phyloP scores from a whole-genome alignment of 2,113 vertebrate genomes.

The Gorsachius goisagi region DNA sequence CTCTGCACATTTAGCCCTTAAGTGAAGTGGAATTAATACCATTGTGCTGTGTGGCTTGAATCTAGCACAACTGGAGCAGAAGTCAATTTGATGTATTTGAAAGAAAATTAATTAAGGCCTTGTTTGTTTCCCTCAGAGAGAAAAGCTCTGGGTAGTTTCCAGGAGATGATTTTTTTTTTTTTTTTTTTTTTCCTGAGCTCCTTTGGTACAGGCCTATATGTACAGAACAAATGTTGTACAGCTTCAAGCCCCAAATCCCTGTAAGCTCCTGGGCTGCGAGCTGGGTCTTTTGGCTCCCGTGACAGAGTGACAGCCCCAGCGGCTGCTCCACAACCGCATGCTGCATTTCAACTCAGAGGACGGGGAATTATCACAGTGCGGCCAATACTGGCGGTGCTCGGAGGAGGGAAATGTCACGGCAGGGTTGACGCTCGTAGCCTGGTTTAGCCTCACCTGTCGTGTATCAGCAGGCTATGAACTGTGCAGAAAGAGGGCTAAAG shows the following conservation, averaged over 20 bases:
- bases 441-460: neutral
- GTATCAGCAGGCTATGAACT: neutral
- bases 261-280: neutral
- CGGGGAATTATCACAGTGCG: neutral
- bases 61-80: slow-evolving; percentile 58
- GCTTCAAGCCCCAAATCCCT: neutral
- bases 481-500: neutral
- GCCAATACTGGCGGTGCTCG: fast-evolving
- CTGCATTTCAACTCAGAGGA: neutral
- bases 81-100: slow-evolving; percentile 67
- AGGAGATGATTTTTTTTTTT: neutral
- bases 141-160: slow-evolving; percentile 48
- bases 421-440: neutral
- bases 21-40: slow-evolving; percentile 52
- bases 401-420: neutral
- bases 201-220: neutral
- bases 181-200: neutral
- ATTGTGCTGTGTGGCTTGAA: slow-evolving; percentile 44
- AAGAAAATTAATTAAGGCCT: slow-evolving; percentile 67
- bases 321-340: neutral
- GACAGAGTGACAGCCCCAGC: neutral
- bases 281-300: neutral
- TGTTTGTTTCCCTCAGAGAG: slow-evolving; percentile 39
- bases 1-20: slow-evolving; percentile 21
- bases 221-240: neutral